Base-by-base conservation (phyloP, 2,888 invertebrate genomes). In the Argyresthia goedartella region DNA sequence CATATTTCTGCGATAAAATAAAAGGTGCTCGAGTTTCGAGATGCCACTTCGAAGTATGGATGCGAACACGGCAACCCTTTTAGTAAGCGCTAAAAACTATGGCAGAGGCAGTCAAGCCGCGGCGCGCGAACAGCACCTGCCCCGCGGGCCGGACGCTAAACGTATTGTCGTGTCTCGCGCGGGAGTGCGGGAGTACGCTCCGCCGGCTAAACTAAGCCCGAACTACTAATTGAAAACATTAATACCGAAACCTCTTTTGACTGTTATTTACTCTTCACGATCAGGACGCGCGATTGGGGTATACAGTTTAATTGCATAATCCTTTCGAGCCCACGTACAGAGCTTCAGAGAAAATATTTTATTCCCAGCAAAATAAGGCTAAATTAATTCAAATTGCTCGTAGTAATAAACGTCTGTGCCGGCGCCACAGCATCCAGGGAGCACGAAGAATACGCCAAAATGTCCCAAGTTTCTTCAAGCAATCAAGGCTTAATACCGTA, bases 401-500 rank as follows among this genome's bases (percentile, higher is more conserved):
- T 72, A 76, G 78, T 70, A 81, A 84, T 81, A 79, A 81, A 79
- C 73, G 81, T 79, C 75, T 76, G 76, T 74, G 77, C 76, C 70
- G 72, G 76, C 75, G 71, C 71, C 76, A 69, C 76, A 73, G 71
- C 73, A 82, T 85, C 82, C 78, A 68, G 82, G 85, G 85, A 85
- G 78, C 74, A 66, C 71, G 77, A 85, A 85, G 85, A 85, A 85
- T 82, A 84, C 81, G 77, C 79, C 77, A 77, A 81, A 86, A 86
- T 85, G 85, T 84, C 77, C 81, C 81, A 86, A 86, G 79, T 86
- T 86, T 86, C 81, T 84, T 80, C 76, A 77, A 85, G 86, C 85
- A 86, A 86, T 86, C 86, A 85, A 79, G 84, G 80, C 86, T 86
- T 86, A 85, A 85, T 84, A 84, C 79, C 81, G 85, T 82, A 81